Base-by-base conservation (phyloP, 2,797 vertebrate species). In the Tapera naevia region DNA sequence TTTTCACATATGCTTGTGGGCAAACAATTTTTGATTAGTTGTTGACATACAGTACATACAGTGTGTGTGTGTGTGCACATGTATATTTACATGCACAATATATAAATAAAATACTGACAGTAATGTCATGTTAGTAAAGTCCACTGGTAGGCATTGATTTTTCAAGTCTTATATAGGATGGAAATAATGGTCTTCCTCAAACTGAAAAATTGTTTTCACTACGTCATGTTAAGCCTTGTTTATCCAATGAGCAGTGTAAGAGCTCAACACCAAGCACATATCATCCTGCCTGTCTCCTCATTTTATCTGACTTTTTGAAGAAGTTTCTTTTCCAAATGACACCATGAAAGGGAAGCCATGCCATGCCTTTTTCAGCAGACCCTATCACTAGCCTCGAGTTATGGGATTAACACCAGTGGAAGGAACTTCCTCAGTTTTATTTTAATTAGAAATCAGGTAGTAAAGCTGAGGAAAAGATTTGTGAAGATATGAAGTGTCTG, bases 361-460 rank as follows among this genome's bases (percentile, higher is more conserved):
- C 39, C 33, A 27, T 86, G 73, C 23, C 79, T 64, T 64, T 50
- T 60, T 37, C 80, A 61, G 46, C 41, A 81, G 60, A 5, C 33
- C 32, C 74, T 82, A 24, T 22, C 56, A 17, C 46, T 51, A 50
- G 51, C 76, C 71, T 58, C 78, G 27, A 48, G n/a, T 81, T 91
- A 70, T 0, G 7, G 71, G 50, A 91, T 92, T 94, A 84, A 73
- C 86, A 67, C 48, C 60, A 46, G 91, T 85, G 62, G 79, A 96
- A 94, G 66, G 91, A 95, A 87, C 41, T 92, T 89, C 81, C 84
- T 93, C 83, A 2, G 24, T 76, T 94, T 87, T 81, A 94, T 95
- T 97, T 97, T 91, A 93, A 97, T 95, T 94, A 96, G 91, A 95
- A 97, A 97, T 96, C 97, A 97, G 97, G 97, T 97, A 94, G 82